Percentiles rank a stretch among this genome's conserved stretches.
Conservation (phyloP, 2,888 invertebrate species). For the Drosophila sordidula region DNA sequence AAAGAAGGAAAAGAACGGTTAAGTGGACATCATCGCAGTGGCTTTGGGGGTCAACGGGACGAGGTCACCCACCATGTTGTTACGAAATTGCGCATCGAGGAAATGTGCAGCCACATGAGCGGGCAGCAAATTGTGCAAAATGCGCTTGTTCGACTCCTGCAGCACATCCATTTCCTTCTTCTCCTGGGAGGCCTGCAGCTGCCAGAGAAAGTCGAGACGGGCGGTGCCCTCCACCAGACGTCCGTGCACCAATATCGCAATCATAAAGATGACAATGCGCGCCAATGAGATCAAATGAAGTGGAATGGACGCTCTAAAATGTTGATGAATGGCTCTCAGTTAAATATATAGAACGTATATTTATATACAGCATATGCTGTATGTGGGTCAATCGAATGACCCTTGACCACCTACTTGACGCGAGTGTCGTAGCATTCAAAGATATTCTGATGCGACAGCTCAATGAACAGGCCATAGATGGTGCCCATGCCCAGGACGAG, state of each 20-base stretch:
- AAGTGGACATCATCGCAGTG: not conserved
- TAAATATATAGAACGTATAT: not conserved
- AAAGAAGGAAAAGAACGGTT: not conserved
- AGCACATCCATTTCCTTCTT: conserved; percentile 97
- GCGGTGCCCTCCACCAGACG: conserved; percentile 96
- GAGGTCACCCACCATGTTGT: conserved; percentile 90
- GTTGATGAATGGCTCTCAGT: conserved; percentile 1
- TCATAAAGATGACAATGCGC: conserved; percentile 92
- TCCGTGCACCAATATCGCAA: conserved; percentile 93
- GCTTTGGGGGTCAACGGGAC: conserved; percentile 4
- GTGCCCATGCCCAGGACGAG: conserved; percentile 92
- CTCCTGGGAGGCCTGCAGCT: conserved; percentile 94
- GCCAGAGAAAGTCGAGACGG: conserved; percentile 92
- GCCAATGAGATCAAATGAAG: conserved; percentile 91
- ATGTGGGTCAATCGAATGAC: conserved; percentile 22
- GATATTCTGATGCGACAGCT: conserved; percentile 91
- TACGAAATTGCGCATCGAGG: conserved; percentile 94
- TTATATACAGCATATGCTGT: not conserved
- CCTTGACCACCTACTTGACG: conserved; percentile 88
- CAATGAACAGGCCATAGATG: conserved; percentile 92
- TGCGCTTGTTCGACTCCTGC: conserved; percentile 94
- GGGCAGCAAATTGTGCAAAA: conserved; percentile 95
- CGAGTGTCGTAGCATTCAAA: conserved; percentile 93
- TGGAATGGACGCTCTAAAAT: conserved; percentile 89
- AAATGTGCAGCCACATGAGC: conserved; percentile 97